Base-by-base conservation (phyloP, 2,888 invertebrate species). In the Cheilosia scutellata region DNA sequence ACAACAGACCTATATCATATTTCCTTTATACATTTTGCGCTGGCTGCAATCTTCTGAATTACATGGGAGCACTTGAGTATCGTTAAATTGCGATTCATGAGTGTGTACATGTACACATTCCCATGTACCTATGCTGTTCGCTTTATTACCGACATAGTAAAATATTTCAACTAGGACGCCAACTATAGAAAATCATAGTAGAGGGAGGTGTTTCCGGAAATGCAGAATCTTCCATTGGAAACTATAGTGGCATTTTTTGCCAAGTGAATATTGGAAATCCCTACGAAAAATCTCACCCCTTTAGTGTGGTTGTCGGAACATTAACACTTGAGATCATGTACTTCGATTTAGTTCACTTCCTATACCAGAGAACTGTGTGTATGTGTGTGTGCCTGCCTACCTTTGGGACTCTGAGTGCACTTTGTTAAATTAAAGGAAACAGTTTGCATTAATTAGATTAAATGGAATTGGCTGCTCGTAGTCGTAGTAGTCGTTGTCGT, bases 371-470 rank as follows among this genome's bases (percentile, higher is more conserved):
- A 16, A 16, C 16, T n/a, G 16, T n/a, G 31, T 33, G 16, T n/a
- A 16, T 44, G 16, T 20, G 16, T 37, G 27, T 53, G 37, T 58
- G 58, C 53, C 76, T 82, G 55, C 71, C 51, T 82, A 75, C 57
- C 76, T 62, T 78, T 62, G 42, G 66, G 27, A 11, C 25, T 66
- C 65, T 42, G 71, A 86, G 86, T 82, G 86, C 72, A 86, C 86
- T 86, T 86, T 86, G 80, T 76, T 77, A 86, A 82, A 86, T 82
- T 80, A 86, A 86, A 82, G 76, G 72, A 86, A 82, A 86, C 86
- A 72, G 82, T 86, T 82, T 86, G 82, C 86, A 86, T 82, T 86
- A 86, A 86, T 86, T 86, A 86, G 76, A 71, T 86, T 76, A 77
- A 86, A 72, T 76, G 72, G 60, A 82, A 72, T 86, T 82, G 82